Percentiles rank a stretch among this genome's conserved stretches.
phyloP scores from a whole-genome alignment of 2,888 invertebrate genomes.

The Esperia sulphurella region DNA sequence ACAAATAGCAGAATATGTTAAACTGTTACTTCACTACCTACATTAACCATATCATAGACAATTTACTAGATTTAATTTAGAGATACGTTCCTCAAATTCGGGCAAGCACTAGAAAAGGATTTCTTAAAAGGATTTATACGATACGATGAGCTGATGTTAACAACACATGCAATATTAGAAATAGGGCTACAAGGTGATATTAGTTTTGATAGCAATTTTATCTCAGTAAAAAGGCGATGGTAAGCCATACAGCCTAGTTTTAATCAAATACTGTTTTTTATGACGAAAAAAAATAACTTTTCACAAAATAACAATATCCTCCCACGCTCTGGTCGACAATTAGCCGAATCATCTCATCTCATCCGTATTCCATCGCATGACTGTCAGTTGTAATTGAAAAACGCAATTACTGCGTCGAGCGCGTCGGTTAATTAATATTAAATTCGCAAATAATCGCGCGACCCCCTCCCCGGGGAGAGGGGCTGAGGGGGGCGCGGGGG shows the following conservation, averaged over 20 bases:
- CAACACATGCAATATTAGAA: no score
- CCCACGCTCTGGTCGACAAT: constrained; percentile 49
- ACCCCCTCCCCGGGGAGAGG: constrained; percentile 47
- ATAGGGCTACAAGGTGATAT: no score
- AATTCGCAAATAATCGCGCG: constrained; percentile 77
- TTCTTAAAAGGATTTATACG: no score
- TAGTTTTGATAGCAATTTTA: no score
- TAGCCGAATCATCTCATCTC: constrained; percentile 55
- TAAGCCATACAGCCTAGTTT: background rate
- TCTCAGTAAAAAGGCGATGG: no score
- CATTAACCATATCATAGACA: no score
- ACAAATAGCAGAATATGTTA: no score
- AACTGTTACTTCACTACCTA: no score
- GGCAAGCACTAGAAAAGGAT: no score
- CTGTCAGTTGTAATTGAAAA: constrained; percentile 78
- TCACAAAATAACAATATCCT: background rate
- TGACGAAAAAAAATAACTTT: no score
- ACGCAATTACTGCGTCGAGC: constrained; percentile 67
- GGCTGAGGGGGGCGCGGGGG: constrained; percentile 39
- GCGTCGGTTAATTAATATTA: constrained; percentile 78
- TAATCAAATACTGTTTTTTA: background rate
- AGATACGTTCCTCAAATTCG: no score
- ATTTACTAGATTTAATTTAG: no score
- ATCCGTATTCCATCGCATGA: constrained; percentile 66
- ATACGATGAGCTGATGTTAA: background rate